Conservation (phyloP, 2,888 invertebrate species). For the Rhorus exstirpatorius region DNA sequence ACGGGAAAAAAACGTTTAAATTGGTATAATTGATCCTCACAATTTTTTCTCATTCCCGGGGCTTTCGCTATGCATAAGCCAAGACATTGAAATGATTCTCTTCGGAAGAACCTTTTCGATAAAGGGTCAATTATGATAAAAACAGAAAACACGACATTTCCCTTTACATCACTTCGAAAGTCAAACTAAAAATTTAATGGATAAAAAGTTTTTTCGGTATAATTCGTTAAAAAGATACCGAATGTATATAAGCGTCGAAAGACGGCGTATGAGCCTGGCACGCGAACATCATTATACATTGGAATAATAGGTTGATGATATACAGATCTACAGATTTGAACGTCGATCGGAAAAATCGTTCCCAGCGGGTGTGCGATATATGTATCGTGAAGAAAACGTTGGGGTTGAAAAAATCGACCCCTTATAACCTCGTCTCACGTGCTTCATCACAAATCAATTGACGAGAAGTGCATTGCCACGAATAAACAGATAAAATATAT, state of each 20-base stretch:
- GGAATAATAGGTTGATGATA: constrained; percentile 23
- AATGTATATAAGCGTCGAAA: neutral
- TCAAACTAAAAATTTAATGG: neutral
- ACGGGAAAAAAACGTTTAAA: too few species aligned
- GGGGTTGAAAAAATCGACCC: constrained; percentile 4
- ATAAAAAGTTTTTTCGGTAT: too few species aligned
- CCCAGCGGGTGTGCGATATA: constrained; percentile 39
- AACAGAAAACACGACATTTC: too few species aligned
- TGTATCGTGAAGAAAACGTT: constrained; percentile 34
- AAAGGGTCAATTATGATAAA: too few species aligned
- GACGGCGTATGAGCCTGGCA: constrained; percentile 1
- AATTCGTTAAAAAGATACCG: neutral
- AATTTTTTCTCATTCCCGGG: too few species aligned
- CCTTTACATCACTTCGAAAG: too few species aligned
- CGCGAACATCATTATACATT: constrained; percentile 22
- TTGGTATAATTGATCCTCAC: too few species aligned
- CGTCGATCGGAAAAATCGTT: constrained; percentile 47
- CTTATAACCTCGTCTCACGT: constrained; percentile 44
- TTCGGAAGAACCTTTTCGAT: too few species aligned
- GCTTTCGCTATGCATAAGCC: too few species aligned
- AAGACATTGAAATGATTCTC: too few species aligned
- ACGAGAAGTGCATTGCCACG: constrained; percentile 35
- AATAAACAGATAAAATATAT: constrained; percentile 22
- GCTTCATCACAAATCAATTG: constrained; percentile 75
- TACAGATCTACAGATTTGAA: neutral